Base-by-base conservation (phyloP, 2,888 invertebrate species). In the Oscheius sp. region DNA sequence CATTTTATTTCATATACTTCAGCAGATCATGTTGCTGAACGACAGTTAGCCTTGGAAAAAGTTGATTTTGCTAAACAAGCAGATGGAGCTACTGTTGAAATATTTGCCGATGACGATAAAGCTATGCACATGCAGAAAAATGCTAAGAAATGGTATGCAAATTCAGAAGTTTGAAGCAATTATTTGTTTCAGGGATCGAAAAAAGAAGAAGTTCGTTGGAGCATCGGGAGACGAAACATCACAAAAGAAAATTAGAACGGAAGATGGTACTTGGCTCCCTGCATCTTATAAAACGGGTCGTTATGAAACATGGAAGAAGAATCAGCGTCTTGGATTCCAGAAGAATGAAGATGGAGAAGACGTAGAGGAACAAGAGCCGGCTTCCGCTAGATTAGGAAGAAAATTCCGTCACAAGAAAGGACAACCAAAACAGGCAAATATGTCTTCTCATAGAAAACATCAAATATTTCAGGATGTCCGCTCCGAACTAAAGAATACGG, bases 171-270 rank as follows among this genome's bases (percentile, higher is more conserved):
- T 29, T 46, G 37, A n/a, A 50, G 37, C n/a, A n/a, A 10, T 46
- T 27, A 4, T 20, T 15, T 33, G 5, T 78, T 82, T 3, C 78
- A 89, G 97, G 97, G 96, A 97, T 89, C 90, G 95, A 57, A 94
- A 95, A 87, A 92, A 93, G 88, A 97, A 96, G 90, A 96, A 94
- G 89, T 95, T 94, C 92, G 92, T 97, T 34, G 85, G 86, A 27
- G 73, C 76, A 50, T 45, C 73, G 57, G 58, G 76, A 58, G 66
- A 79, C 63, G 74, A 86, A 76, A 76, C 78, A 20, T 70, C 91
- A 78, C 88, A 89, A 25, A 92, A 92, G 65, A 93, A 92, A 88
- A 95, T 98, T 76, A 92, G 92, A 82, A 96, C 96, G 0, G 98
- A 98, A 89, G 95, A 95, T 72, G 98, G 86, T 17, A 82, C 82